Conservation (phyloP, 2,888 invertebrate species). For the Ethmia dodecea region DNA sequence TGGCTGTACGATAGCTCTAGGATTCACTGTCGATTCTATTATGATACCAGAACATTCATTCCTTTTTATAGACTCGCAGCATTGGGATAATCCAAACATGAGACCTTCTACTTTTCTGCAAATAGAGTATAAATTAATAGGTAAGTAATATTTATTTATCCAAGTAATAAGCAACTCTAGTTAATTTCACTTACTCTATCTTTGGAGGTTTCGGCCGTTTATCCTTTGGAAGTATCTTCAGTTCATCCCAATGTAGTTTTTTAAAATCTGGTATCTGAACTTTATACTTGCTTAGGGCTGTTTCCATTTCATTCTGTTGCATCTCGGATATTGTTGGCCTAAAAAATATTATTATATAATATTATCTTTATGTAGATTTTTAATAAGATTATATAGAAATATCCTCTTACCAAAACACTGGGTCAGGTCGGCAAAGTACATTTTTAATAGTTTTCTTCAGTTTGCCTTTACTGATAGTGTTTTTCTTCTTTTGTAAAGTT, state of each 20-base stretch:
- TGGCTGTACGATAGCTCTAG: slow-evolving; percentile 57
- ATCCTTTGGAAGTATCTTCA: slow-evolving; percentile 55
- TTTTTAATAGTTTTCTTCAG: slow-evolving; percentile 65
- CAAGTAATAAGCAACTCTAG: neutral
- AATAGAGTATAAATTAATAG: slow-evolving; percentile 14
- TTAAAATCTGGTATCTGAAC: slow-evolving; percentile 45
- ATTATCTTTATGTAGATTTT: neutral
- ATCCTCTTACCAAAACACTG: slow-evolving; percentile 46
- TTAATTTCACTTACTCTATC: slow-evolving; percentile 35
- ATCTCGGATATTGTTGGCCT: slow-evolving; percentile 49
- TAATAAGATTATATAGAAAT: slow-evolving; percentile 1
- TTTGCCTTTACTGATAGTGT: slow-evolving; percentile 52
- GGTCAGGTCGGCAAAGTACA: slow-evolving; percentile 58
- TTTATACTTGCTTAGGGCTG: slow-evolving; percentile 35
- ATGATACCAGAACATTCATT: slow-evolving; percentile 49
- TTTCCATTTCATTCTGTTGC: slow-evolving; percentile 31
- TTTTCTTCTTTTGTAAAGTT: slow-evolving; percentile 48
- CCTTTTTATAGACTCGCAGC: slow-evolving; percentile 33
- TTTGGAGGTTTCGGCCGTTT: slow-evolving; percentile 50
- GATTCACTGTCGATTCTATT: slow-evolving; percentile 56
- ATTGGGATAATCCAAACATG: slow-evolving; percentile 58
- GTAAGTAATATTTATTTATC: neutral
- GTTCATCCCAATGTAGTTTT: slow-evolving; percentile 56
- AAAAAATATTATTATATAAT: slow-evolving; percentile 10
- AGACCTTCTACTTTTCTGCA: slow-evolving; percentile 55